Evolutionary conservation across 2,113 vertebrate genomes (phyloP).

Genomic region (Chionodraco myersi): DNA sequence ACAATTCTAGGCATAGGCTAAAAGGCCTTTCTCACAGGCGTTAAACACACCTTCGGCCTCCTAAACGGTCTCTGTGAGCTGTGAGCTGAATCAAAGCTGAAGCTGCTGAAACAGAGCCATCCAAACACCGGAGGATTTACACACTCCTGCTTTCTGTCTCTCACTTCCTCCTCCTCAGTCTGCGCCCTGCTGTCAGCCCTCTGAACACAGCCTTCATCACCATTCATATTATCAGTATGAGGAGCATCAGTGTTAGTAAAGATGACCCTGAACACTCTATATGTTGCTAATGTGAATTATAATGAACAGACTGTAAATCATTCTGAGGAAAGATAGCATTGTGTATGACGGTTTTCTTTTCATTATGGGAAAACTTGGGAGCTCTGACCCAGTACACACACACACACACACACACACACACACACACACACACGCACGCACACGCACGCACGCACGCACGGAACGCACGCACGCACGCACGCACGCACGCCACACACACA

Average conservation of each 20-base stretch:
- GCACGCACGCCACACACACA: no score
- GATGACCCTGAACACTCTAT: background rate
- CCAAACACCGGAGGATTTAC: slow-evolving; percentile 46
- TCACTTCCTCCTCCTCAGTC: slow-evolving; percentile 8
- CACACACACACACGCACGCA: no score
- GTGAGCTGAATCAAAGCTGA: slow-evolving; percentile 33
- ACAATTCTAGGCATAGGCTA: slow-evolving; percentile 2
- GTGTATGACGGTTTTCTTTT: no score
- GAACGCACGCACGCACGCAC: no score
- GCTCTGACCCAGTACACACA: no score
- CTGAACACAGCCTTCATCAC: background rate
- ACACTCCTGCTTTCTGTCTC: slow-evolving; percentile 53
- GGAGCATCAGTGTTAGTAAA: background rate
- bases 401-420: no score
- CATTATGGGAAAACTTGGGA: no score
- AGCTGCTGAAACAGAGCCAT: slow-evolving; percentile 23
- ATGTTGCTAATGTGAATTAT: no score
- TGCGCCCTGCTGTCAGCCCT: slow-evolving; percentile 3
- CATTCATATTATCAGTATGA: background rate
- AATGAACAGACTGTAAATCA: background rate
- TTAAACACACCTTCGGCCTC: slow-evolving; percentile 36
- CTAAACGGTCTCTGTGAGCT: slow-evolving; percentile 32
- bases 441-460: no score
- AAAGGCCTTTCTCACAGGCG: background rate
- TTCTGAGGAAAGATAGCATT: no score